Percentiles rank a stretch among this genome's conserved stretches.
phyloP scores from a whole-genome alignment of 2,797 vertebrate genomes.

The Lates japonicus region DNA sequence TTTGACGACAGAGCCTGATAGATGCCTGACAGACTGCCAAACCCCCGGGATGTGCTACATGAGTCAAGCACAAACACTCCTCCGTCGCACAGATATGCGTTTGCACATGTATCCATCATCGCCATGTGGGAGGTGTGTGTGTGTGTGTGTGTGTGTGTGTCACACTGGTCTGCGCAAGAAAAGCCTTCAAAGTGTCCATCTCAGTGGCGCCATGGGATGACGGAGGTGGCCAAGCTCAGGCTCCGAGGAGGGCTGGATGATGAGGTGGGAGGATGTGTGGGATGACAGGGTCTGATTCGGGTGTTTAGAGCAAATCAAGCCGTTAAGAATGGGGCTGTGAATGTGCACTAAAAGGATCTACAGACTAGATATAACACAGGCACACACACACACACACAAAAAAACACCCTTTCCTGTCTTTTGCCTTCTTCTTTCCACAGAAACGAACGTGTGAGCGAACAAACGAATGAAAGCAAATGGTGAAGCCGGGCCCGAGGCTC shows the following conservation, averaged over 20 bases:
- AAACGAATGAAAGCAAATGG: constrained; percentile 66
- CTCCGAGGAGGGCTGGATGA: constrained; percentile 32
- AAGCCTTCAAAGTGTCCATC: constrained; percentile 51
- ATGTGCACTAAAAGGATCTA: constrained; percentile 49
- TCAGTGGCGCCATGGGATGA: constrained; percentile 52
- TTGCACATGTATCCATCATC: constrained; percentile 64
- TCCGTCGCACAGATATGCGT: constrained; percentile 58
- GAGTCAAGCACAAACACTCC: constrained; percentile 77
- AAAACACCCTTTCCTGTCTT: constrained; percentile 46
- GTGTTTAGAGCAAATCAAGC: constrained; percentile 63
- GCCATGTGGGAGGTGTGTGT: constrained; percentile 69
- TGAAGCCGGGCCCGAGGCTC: constrained; percentile 66
- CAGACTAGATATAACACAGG: constrained; percentile 13
- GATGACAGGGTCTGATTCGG: constrained; percentile 39
- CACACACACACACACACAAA: constrained; percentile 25
- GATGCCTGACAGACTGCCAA: constrained; percentile 71
- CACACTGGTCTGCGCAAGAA: constrained; percentile 17
- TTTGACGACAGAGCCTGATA: constrained; percentile 68
- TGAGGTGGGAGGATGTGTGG: constrained; percentile 56
- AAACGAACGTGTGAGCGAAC: constrained; percentile 68
- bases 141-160: constrained; percentile 24
- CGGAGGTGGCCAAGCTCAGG: constrained; percentile 38
- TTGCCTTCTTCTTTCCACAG: constrained; percentile 56
- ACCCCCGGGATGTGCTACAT: constrained; percentile 60
- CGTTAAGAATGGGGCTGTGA: constrained; percentile 54